Conservation (phyloP, 2,797 vertebrate genomes). For the Amblyraja radiata region DNA sequence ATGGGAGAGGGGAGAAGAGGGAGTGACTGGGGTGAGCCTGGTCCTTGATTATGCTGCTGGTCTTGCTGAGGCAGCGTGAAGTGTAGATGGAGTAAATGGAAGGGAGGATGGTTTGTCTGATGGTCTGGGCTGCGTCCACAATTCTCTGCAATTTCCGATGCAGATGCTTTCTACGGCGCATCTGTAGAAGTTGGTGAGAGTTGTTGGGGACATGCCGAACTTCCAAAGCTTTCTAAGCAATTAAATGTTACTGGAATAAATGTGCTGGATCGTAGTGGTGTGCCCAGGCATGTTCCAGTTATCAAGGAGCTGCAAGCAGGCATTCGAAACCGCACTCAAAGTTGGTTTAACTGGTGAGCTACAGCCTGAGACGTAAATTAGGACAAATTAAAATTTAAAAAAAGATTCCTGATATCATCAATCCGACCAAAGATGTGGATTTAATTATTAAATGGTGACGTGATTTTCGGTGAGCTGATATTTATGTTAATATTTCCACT, state of each 20-base stretch:
- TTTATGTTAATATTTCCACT: neutral
- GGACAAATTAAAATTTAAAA: neutral
- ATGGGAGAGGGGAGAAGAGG: no score
- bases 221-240: no score
- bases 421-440: constrained; percentile 1
- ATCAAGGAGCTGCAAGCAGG: neutral
- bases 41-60: no score
- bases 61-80: no score
- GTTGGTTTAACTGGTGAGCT: neutral
- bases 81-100: no score
- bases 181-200: no score
- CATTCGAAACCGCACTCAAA: neutral
- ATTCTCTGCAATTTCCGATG: no score
- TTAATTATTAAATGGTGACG: neutral
- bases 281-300: neutral
- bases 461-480: neutral
- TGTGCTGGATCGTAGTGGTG: neutral
- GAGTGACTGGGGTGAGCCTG: no score
- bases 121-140: no score
- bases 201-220: no score
- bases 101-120: no score
- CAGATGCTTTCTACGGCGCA: no score
- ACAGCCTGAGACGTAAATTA: neutral
- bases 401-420: neutral
- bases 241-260: neutral